Evolutionary conservation across 2,113 vertebrate genomes (phyloP).

Genomic region (Oceanites oceanicus): DNA sequence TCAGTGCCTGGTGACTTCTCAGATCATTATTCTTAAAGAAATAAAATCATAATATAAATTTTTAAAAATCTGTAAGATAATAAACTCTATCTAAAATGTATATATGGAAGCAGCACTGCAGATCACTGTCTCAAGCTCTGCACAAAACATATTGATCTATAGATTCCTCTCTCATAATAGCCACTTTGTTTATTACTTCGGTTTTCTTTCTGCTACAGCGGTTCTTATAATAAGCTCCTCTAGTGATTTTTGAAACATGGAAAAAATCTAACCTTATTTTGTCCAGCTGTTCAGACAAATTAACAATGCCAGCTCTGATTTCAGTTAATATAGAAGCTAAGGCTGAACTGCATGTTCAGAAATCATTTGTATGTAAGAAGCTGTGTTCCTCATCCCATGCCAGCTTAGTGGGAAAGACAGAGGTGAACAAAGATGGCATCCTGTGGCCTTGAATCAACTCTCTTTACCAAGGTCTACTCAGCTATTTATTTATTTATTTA

Average conservation of each 20-base stretch:
- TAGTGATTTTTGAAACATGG: conserved; percentile 20
- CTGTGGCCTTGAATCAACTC: not conserved
- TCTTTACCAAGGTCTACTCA: not conserved
- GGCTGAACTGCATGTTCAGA: not conserved
- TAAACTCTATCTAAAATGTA: not conserved
- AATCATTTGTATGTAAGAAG: not conserved
- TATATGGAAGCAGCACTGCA: not conserved
- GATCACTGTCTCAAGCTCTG: not conserved
- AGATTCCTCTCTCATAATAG: not conserved
- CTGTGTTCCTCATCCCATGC: not conserved
- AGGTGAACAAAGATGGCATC: not conserved
- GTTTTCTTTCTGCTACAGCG: not conserved
- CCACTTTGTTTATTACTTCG: not conserved
- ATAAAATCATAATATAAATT: not conserved
- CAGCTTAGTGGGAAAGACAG: not conserved
- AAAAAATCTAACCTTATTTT: conserved; percentile 19
- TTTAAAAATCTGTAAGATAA: not conserved
- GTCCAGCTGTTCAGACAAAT: conserved; percentile 41
- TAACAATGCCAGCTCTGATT: not conserved
- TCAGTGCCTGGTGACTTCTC: not conserved
- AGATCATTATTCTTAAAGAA: not conserved
- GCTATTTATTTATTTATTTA: not conserved
- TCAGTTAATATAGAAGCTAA: not conserved
- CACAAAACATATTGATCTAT: not conserved
- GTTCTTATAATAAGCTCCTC: conserved; percentile 7